Evolutionary conservation across 2,888 invertebrate genomes (phyloP), one percentile per base, ranked within the genome.

Genomic region (Tortrix viridana): DNA sequence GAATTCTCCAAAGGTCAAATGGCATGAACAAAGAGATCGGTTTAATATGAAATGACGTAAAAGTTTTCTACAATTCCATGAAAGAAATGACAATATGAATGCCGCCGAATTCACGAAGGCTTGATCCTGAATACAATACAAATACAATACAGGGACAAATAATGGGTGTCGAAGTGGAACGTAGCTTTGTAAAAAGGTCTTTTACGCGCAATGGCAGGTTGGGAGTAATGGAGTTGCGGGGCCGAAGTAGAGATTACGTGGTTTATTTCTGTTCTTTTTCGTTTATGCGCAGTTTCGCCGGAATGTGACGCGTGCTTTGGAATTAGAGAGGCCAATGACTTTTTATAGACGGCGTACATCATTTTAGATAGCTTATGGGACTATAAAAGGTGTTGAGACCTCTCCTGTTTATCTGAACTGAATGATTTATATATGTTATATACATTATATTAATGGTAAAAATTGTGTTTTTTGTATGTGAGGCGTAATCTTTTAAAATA

Each of bases 181-280:
- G 14, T 41, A 7, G 22, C 53, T 41, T 41, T 53, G 38, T 53
- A 41, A 22, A 53, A 41, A 38, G 53, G 38, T 53, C 53, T 53
- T 53, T 41, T 41, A 41, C 41, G 38, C 53, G 53, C 53, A 50
- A 50, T 50, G 53, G 20, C 53, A 41, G 41, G 53, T 53, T 41
- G 20, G 53, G n/a, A 41, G 50, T 37, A 50, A 53, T 53, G 53
- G 41, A 50, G 53, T 53, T 23, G 53, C 16, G 53, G 53, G 41
- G 20, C 20, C 38, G 53, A 16, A 53, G 41, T 22, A 19, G 9
- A 38, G 52, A 53, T 41, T 41, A 53, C 52, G 16, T 22, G 20
- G 41, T 53, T 53, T 53, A 53, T 53, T 18, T 16, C 19, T 7
- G 22, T 53, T 52, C 6, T 52, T 38, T 22, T 52, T 14, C 38